Evolutionary conservation across 2,113 vertebrate species (phyloP).

Genomic region (Galemys pyrenaicus): DNA sequence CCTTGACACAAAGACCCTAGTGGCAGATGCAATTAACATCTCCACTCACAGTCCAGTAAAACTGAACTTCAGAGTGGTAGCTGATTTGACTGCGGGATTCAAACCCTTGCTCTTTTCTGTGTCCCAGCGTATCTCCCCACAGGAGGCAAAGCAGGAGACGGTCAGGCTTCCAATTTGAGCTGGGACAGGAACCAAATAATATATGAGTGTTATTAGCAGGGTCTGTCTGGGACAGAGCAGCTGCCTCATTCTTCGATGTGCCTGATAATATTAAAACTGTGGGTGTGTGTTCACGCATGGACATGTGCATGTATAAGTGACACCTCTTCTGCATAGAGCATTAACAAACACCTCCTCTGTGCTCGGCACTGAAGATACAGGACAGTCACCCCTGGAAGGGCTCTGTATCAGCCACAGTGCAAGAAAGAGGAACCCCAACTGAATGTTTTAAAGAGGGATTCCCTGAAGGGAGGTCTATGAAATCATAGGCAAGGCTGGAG

Average conservation of each 20-base stretch:
- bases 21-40: accelerated
- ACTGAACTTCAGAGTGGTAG: neutral
- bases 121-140: neutral
- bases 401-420: too few species aligned
- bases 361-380: neutral
- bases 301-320: neutral
- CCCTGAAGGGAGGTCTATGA: accelerated
- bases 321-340: neutral
- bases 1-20: accelerated
- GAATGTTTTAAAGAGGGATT: neutral
- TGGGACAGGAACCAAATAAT: neutral
- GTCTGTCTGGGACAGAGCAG: neutral
- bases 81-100: neutral
- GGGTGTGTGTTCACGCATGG: too few species aligned
- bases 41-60: neutral
- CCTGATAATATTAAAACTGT: neutral
- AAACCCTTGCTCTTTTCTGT: neutral
- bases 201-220: too few species aligned
- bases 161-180: neutral
- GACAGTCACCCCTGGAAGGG: neutral
- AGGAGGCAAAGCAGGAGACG: neutral
- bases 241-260: neutral
- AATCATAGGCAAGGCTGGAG: neutral
- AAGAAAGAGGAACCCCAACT: neutral
- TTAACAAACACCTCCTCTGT: neutral